Base-by-base conservation (phyloP, 1,140 invertebrate genomes). In the Trissolcus basalis region DNA sequence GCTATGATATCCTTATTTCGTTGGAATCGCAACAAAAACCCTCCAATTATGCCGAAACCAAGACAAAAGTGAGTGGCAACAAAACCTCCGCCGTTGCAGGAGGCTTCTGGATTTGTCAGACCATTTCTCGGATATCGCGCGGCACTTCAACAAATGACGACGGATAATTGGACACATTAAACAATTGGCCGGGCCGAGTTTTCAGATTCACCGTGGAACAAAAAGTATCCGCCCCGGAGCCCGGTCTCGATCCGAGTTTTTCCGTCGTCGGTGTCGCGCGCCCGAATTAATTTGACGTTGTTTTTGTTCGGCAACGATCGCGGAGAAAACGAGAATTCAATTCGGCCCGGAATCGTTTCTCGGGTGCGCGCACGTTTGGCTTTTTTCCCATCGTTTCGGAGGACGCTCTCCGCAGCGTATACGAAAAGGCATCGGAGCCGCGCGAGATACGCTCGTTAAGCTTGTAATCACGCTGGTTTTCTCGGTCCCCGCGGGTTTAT, bases 371-470 rank as follows among this genome's bases (percentile, higher is more conserved):
- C n/a, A n/a, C n/a, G n/a, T n/a, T n/a, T n/a, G 19, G 64, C 16
- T 10, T 51, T 44, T 39, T 14, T n/a, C 50, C 2, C 43, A n/a
- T 55, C 53, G 68, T 58, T 55, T 58, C 39, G 64, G 51, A 19
- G 32, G 27, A n/a, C n/a, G n/a, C n/a, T n/a, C n/a, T n/a, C n/a
- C n/a, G n/a, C n/a, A n/a, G n/a, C n/a, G n/a, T n/a, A n/a, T n/a
- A n/a, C n/a, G n/a, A n/a, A n/a, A 51, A 68, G 61, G 48, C 53
- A 58, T 49, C 11, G 50, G 13, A 19, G 32, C 50, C 50, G 41
- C 51, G 50, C 48, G 60, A 53, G 59, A 70, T 59, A 71, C 55
- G 64, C 73, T 70, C 73, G 65, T 71, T 70, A 70, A 65, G 73
- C 65, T 54, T 56, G 73, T 70, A 65, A 70, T 64, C 60, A 55